These are phyloP conservation scores for Mayetiola destructor DNA, from an alignment of 2,888 invertebrate species.

Conservation along the genomic window DNA sequence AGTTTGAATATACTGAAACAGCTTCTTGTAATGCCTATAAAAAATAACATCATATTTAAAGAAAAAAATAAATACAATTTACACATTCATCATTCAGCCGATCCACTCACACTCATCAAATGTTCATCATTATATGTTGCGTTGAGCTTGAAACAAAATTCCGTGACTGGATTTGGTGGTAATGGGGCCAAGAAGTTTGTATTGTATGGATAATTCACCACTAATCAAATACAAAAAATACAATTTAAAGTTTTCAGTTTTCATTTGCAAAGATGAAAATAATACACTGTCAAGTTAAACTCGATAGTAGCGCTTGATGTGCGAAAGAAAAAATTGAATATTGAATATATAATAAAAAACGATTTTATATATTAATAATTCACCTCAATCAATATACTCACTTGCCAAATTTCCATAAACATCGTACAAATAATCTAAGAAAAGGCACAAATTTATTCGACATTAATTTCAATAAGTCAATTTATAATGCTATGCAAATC, in stretches of 20 bases:
- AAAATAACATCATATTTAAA: neutral
- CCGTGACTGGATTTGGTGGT: slow-evolving; percentile 70
- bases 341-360: no score
- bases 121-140: slow-evolving; percentile 18
- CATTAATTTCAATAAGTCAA: neutral
- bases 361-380: no score
- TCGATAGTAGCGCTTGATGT: no score
- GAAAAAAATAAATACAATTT: neutral
- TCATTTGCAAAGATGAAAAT: no score
- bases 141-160: slow-evolving; percentile 42
- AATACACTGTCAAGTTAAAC: no score
- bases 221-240: no score
- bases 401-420: slow-evolving; percentile 64
- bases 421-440: slow-evolving; percentile 50
- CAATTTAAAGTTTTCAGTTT: no score
- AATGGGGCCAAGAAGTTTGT: slow-evolving; percentile 67
- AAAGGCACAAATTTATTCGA: neutral
- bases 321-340: no score
- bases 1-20: slow-evolving; percentile 66
- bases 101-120: slow-evolving; percentile 18
- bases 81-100: neutral
- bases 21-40: slow-evolving; percentile 49
- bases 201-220: slow-evolving; percentile 91
- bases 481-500: neutral
- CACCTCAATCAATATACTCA: no score